These are phyloP conservation scores for Colistium nudipinnis DNA, from an alignment of 2,113 vertebrate genomes.

Conservation along the genomic window DNA sequence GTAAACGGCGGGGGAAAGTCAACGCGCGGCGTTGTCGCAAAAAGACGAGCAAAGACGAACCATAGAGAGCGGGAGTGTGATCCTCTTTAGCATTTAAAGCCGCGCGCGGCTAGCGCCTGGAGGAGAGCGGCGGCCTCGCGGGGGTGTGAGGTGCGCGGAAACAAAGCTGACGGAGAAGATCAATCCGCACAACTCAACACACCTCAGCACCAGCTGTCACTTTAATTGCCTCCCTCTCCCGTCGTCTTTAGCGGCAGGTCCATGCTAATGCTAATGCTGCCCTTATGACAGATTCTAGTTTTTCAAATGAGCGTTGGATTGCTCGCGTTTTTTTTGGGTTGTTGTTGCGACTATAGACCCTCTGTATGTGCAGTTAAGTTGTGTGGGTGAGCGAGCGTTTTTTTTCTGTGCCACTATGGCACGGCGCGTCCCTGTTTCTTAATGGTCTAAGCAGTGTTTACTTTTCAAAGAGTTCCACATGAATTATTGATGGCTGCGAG, in stretches of 20 bases:
- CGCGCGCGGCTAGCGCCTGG: conserved; percentile 34
- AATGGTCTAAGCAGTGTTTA: conserved; percentile 75
- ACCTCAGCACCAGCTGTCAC: conserved; percentile 61
- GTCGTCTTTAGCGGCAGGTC: conserved; percentile 64
- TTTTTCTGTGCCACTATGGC: conserved; percentile 43
- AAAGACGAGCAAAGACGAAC: conserved; percentile 18
- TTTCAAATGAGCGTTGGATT: conserved; percentile 67
- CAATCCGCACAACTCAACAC: conserved; percentile 55
- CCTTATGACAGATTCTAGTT: conserved; percentile 43
- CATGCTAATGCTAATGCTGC: conserved; percentile 59
- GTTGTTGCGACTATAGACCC: conserved; percentile 17
- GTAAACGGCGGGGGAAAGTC: conserved; percentile 26
- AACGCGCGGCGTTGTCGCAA: conserved; percentile 13
- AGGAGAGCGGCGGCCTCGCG: conserved; percentile 23
- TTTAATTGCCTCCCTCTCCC: conserved; percentile 67
- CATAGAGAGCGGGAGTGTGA: conserved; percentile 15
- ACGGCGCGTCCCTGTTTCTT: conserved; percentile 56
- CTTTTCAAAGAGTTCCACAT: conserved; percentile 75
- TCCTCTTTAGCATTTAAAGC: conserved; percentile 59
- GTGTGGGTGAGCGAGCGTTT: conserved; percentile 26
- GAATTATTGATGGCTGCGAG: conserved; percentile 76
- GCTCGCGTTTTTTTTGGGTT: conserved; percentile 37
- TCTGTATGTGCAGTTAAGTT: conserved; percentile 35
- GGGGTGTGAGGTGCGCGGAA: conserved; percentile 41
- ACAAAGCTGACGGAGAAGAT: conserved; percentile 62